These are phyloP conservation scores for Falco biarmicus DNA, from an alignment of 2,797 vertebrate genomes.

Conservation along the genomic window DNA sequence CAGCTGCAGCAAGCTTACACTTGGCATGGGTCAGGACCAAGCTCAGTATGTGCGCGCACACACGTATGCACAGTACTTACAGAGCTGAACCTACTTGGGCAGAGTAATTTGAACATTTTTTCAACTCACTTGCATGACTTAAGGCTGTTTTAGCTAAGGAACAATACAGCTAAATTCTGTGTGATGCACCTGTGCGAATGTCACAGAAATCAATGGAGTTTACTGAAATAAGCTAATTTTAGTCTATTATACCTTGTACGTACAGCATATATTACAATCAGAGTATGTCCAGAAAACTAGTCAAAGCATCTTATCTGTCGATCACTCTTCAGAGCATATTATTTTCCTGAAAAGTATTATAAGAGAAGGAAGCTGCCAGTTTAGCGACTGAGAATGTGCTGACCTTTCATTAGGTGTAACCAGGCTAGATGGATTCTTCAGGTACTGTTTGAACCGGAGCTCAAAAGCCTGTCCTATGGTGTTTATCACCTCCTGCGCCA, in stretches of 20 bases:
- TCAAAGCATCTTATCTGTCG: not conserved
- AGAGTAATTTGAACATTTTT: not conserved
- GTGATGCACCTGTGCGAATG: not conserved
- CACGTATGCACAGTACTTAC: not conserved
- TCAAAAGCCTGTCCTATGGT: slow-evolving; percentile 93
- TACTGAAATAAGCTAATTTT: not conserved
- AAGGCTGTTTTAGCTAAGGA: not conserved
- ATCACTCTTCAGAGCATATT: not conserved
- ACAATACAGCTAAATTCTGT: not conserved
- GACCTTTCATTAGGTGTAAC: slow-evolving; percentile 83
- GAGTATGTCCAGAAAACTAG: not conserved
- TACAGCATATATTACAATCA: not conserved
- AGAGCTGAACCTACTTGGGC: not conserved
- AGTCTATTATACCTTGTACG: not conserved
- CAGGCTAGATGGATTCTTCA: slow-evolving; percentile 83
- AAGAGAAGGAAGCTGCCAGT: not conserved
- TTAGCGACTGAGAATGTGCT: slow-evolving; percentile 38
- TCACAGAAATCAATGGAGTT: not conserved
- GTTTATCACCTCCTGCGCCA: slow-evolving; percentile 88
- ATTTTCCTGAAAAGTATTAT: slow-evolving; percentile 4
- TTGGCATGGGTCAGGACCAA: not conserved
- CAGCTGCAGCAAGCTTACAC: not conserved
- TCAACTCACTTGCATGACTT: not conserved
- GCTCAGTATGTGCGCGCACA: not conserved
- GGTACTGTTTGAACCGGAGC: slow-evolving; percentile 89